phyloP scores from a whole-genome alignment of 2,113 vertebrate species.

The Misgurnus mizolepis region DNA sequence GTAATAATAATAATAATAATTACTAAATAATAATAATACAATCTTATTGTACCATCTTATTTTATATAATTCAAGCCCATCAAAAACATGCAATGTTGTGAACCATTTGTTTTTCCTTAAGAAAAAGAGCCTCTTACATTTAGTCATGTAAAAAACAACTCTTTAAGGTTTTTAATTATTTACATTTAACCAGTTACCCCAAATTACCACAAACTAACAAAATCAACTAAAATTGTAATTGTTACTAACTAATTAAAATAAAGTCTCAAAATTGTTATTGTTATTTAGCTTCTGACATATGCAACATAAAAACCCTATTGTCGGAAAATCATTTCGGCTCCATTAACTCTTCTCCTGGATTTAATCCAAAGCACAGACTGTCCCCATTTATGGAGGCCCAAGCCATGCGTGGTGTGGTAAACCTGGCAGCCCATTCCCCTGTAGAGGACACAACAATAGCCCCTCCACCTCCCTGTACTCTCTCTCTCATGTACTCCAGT shows the following conservation, averaged over 20 bases:
- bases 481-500: slow-evolving; percentile 69
- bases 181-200: neutral
- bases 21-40: too few species aligned
- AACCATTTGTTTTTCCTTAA: neutral
- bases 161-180: neutral
- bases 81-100: neutral
- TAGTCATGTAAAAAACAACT: neutral
- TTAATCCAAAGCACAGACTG: slow-evolving; percentile 68
- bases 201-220: neutral
- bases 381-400: slow-evolving; percentile 64
- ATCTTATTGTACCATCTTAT: too few species aligned
- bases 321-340: slow-evolving; percentile 41
- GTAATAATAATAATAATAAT: too few species aligned
- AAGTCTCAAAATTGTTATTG: neutral
- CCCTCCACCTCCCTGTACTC: slow-evolving; percentile 71
- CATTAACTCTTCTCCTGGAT: slow-evolving; percentile 61
- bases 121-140: neutral
- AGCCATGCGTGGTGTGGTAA: slow-evolving; percentile 72
- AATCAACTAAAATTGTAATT: neutral
- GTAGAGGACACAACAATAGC: slow-evolving; percentile 68
- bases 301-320: neutral
- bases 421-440: slow-evolving; percentile 69
- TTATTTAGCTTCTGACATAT: neutral
- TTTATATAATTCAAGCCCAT: too few species aligned
- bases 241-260: neutral